Evolutionary conservation across 2,113 vertebrate species (phyloP), one percentile per base, ranked within the genome.

Genomic region (Vulpes vulpes): DNA sequence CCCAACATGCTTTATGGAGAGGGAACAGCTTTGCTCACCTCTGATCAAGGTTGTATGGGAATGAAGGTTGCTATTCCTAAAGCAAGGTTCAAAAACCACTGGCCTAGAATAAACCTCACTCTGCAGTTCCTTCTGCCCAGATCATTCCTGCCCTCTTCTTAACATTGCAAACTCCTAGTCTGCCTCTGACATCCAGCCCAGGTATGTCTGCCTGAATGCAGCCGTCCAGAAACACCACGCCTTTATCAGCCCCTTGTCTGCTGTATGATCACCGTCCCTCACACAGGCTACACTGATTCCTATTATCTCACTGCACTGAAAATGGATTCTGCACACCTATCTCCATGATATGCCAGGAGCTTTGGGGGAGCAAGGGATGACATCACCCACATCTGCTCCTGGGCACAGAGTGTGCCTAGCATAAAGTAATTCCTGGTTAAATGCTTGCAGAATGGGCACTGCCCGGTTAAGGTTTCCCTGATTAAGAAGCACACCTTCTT

Each of bases 1-100:
- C 1, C 69, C 0, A 0, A 7, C 3, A 0, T 16, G 51, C 55
- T 57, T 90, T 43, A 0, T 4, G 51, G 57, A 12, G 32, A 51
- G 78, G 0, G 11, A 30, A 88, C 4, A 6, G 27, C 23, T 62
- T 32, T 73, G 81, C 38, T 83, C 1, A 0, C 32, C 16, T n/a
- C n/a, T 3, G 9, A 11, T 62, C 9, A 8, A 65, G n/a, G 23
- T 4, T 82, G 51, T 27, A 14, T 27, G 32, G 25, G 25, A 84
- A 53, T 0, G 0, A 25, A 6, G 32, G 25, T 15, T 9, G 2
- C 51, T 67, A 0, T 67, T 74, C 14, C 38, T 69, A 30, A 83
- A 38, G 49, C 57, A 3, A 89, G 83, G 5, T 62, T 19, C 71
- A 22, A 7, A 85, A 79, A 55, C 10, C 32, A 0, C 57, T 5